These are phyloP conservation scores for Laothoe populi DNA, from an alignment of 2,888 invertebrate genomes.

Conservation along the genomic window DNA sequence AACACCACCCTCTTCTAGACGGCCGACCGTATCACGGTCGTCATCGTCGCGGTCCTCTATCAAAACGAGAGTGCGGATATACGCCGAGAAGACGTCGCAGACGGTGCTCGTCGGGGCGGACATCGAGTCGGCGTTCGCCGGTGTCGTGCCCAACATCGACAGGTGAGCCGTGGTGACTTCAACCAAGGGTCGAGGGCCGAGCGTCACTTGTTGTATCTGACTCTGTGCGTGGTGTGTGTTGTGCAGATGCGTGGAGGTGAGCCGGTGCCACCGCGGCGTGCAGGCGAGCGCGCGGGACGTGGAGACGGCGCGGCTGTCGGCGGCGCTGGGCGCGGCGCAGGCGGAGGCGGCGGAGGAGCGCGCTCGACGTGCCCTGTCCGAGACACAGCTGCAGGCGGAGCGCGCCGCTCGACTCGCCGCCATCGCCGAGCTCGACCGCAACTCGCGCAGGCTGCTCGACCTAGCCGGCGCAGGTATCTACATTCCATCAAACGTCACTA, in stretches of 20 bases:
- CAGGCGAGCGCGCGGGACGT: conserved; percentile 88
- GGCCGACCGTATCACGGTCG: conserved; percentile 72
- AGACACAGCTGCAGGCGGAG: conserved; percentile 87
- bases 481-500: too few relatives aligned
- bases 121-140: conserved; percentile 89
- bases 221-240: not conserved
- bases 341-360: conserved; percentile 87
- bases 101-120: conserved; percentile 90
- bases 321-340: conserved; percentile 82
- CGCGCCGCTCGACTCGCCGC: conserved; percentile 89
- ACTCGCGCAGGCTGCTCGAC: conserved; percentile 89
- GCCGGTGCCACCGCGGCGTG: conserved; percentile 84
- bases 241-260: conserved; percentile 53
- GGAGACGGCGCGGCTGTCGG: conserved; percentile 86
- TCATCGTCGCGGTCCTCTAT: conserved; percentile 69
- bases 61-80: conserved; percentile 86
- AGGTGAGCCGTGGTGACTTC: conserved; percentile 52
- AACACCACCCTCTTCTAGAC: conserved; percentile 65
- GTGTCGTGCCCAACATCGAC: conserved; percentile 80
- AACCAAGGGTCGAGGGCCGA: not conserved
- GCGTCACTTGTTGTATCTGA: not conserved
- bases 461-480: conserved; percentile 80
- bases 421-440: conserved; percentile 89
- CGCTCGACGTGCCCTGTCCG: conserved; percentile 82
- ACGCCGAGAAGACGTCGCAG: conserved; percentile 91